phyloP scores from a whole-genome alignment of 2,113 vertebrate genomes.

The Silurus glanis region DNA sequence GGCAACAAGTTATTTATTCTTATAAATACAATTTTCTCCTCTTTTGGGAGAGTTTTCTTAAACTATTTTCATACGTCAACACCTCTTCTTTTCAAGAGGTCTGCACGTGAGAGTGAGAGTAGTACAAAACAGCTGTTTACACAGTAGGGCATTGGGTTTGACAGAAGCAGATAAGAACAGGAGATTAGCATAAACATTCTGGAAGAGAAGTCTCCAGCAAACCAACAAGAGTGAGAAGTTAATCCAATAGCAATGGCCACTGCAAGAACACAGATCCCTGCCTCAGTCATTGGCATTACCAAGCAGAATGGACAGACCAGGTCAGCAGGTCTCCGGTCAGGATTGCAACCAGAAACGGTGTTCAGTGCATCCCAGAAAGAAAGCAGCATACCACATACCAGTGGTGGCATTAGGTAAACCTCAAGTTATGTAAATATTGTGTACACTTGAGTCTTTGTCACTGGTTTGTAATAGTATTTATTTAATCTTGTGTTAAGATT shows the following conservation, averaged over 20 bases:
- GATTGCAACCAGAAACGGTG: conserved; percentile 53
- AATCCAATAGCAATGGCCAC: conserved; percentile 66
- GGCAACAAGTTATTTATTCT: conserved; percentile 70
- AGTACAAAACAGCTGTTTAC: conserved; percentile 49
- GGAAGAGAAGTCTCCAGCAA: conserved; percentile 17
- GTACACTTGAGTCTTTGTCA: neutral
- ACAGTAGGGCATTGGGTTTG: conserved; percentile 26
- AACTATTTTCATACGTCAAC: conserved; percentile 60
- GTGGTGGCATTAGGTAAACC: conserved; percentile 70
- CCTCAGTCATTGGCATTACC: conserved; percentile 64
- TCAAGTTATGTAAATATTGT: neutral
- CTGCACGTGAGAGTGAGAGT: conserved; percentile 52
- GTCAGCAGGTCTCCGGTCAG: conserved; percentile 56
- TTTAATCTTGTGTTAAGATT: conserved; percentile 57
- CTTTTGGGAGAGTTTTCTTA: conserved; percentile 73
- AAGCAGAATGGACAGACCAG: conserved; percentile 68
- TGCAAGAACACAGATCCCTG: conserved; percentile 69
- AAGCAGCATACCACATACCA: conserved; percentile 65
- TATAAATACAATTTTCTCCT: conserved; percentile 71
- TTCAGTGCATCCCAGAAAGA: conserved; percentile 54
- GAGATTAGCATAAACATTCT: conserved; percentile 26
- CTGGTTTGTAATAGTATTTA: neutral
- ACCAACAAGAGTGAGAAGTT: neutral
- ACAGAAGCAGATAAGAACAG: conserved; percentile 11
- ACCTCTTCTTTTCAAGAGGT: conserved; percentile 72